Base-by-base conservation (phyloP, 2,113 vertebrate genomes). In the Patagioenas fasciata region DNA sequence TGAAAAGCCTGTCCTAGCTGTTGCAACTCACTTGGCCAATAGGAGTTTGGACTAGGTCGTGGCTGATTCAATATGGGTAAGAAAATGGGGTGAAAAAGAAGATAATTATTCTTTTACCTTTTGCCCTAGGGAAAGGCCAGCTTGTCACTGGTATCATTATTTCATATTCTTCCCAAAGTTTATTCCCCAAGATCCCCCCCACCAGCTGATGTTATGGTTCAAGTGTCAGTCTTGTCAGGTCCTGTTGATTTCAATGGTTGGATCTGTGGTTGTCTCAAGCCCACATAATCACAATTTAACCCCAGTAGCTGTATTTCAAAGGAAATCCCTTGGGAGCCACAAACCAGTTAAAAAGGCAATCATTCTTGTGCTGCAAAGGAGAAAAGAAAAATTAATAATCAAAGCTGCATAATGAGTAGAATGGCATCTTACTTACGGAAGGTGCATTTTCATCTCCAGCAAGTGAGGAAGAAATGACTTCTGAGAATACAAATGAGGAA, bases 401-500 rank as follows among this genome's bases (percentile, higher is more conserved):
- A 97, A 96, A 88, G 50, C 53, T 94, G 54, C 85, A 89, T 96
- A 97, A 96, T 96, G 78, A 97, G 34, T 80, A 89, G 88, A 96
- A 94, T 93, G 91, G 77, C 94, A 96, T 93, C 89, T 96, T 69
- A 89, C 80, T 96, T 95, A 91, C 10, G 34, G 65, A 94, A 92
- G 89, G 90, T 92, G 50, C 85, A 92, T 95, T 97, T 97, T 96
- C 82, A 83, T 91, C 96, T 98, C 86, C 34, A 94, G 88, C 67
- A 93, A 97, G 80, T 86, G 69, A 95, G 81, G 64, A 91, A 85
- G 70, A 94, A 97, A 93, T 85, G 24, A 91, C 84, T 91, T 93
- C 56, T 94, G 90, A 95, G 95, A 97, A 96, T 91, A 96, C 73
- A 96, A 97, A 97, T 94, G 96, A 96, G 88, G 65, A 91, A 96